Evolutionary conservation across 1,140 invertebrate species (phyloP).

Genomic region (Drosophila micromelanica): DNA sequence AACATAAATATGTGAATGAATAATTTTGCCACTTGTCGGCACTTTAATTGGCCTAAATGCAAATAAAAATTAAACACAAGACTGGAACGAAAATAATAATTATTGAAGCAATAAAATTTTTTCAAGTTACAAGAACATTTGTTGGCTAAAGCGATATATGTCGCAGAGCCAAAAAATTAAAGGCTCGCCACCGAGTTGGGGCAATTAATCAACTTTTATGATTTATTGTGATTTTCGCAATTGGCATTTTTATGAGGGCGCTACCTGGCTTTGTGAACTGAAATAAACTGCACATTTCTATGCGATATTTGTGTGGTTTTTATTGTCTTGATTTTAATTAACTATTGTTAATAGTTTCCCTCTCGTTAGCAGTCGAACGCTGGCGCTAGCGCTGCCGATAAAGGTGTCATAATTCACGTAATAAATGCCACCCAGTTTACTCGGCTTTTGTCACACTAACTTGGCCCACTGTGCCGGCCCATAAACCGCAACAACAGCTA

Average conservation of each 20-base stretch:
- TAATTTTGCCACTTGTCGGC: too few species aligned
- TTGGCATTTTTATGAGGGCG: conserved; percentile 67
- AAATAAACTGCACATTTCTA: conserved; percentile 50
- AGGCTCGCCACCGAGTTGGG: conserved; percentile 27
- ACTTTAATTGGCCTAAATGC: conserved; percentile 25
- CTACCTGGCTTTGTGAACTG: conserved; percentile 62
- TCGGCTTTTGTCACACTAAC: conserved; percentile 65
- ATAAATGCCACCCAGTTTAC: conserved; percentile 68
- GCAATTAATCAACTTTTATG: conserved; percentile 77
- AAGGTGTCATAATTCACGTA: conserved; percentile 74
- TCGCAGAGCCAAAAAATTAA: conserved; percentile 35
- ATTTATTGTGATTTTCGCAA: conserved; percentile 80
- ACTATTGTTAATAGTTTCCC: conserved; percentile 67
- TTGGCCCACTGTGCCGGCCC: conserved; percentile 33
- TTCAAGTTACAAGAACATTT: too few species aligned
- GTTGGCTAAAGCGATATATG: too few species aligned
- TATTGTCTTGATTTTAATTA: conserved; percentile 75
- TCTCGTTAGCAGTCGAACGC: conserved; percentile 13
- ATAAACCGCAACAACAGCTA: conserved; percentile 57
- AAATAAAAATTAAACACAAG: background rate
- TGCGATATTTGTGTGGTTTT: conserved; percentile 66
- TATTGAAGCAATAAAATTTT: background rate
- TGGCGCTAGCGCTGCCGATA: background rate
- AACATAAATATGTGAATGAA: background rate
- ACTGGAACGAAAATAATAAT: too few species aligned